Conservation (phyloP, 2,797 vertebrate species). For the Cichlasoma orientale region DNA sequence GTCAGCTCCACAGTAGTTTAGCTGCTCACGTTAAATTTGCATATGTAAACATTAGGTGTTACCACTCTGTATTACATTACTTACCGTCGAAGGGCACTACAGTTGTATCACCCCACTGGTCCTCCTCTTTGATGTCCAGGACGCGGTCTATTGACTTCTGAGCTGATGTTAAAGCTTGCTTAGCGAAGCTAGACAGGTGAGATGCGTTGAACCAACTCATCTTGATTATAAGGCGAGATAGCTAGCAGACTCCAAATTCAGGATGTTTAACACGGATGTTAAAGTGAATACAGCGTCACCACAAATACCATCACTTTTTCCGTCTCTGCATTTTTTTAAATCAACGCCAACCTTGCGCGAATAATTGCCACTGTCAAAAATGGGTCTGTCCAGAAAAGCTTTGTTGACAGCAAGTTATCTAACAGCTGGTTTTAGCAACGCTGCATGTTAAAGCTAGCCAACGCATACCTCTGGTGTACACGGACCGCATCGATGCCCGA, state of each 20-base stretch:
- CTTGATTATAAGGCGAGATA: conserved; percentile 15
- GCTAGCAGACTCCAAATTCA: conserved; percentile 10
- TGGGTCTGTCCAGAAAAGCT: background rate
- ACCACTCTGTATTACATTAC: conserved; percentile 4
- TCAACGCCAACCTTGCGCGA: background rate
- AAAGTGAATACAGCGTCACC: background rate
- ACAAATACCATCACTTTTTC: background rate
- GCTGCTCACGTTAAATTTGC: background rate
- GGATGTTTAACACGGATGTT: background rate
- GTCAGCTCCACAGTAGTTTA: background rate
- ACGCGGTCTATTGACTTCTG: conserved; percentile 99
- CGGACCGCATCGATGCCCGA: conserved; percentile 1
- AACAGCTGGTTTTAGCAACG: conserved; percentile 39
- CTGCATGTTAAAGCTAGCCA: background rate
- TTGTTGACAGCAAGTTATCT: conserved; percentile 13
- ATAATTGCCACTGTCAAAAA: background rate
- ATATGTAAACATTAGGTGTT: background rate
- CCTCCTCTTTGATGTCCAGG: conserved; percentile 95
- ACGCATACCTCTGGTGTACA: conserved; percentile 18
- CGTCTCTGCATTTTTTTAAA: conserved; percentile 8
- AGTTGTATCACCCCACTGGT: conserved; percentile 86
- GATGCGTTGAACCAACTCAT: conserved; percentile 99
- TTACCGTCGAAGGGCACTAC: conserved; percentile 85
- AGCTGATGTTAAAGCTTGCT: conserved; percentile 95
- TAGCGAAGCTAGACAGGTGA: conserved; percentile 96